phyloP scores from a whole-genome alignment of 1,140 invertebrate genomes.

The Aphidius gifuensis region DNA sequence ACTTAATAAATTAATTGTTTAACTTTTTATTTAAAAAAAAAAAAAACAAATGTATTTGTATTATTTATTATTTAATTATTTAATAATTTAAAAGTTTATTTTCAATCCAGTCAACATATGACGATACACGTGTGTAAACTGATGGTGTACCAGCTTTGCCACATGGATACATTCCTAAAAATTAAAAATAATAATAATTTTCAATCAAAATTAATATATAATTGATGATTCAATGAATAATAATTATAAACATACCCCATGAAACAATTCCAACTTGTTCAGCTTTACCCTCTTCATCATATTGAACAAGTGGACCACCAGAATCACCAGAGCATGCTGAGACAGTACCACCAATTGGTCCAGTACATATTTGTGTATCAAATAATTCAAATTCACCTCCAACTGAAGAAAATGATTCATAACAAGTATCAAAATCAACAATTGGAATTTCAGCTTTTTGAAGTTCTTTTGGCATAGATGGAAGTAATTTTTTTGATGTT shows the following conservation, averaged over 20 bases:
- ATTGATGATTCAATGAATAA: too few species aligned
- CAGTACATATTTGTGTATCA: slow-evolving; percentile 26
- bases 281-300: slow-evolving; percentile 25
- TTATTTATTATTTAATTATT: not conserved
- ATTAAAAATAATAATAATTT: too few species aligned
- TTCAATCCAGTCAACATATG: slow-evolving; percentile 42
- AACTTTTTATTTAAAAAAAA: too few species aligned
- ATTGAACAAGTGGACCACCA: slow-evolving; percentile 48
- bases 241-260: slow-evolving; percentile 36
- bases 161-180: slow-evolving; percentile 41
- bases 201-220: too few species aligned
- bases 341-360: slow-evolving; percentile 10
- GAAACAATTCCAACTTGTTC: slow-evolving; percentile 51
- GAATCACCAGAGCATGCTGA: slow-evolving; percentile 61
- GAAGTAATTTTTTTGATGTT: slow-evolving; percentile 20
- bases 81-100: slow-evolving; percentile 3
- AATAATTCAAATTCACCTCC: not conserved
- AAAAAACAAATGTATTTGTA: too few species aligned
- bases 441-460: slow-evolving; percentile 39
- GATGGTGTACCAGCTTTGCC: slow-evolving; percentile 37
- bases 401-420: not conserved
- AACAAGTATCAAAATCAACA: slow-evolving; percentile 22
- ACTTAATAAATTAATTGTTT: too few species aligned
- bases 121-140: slow-evolving; percentile 45
- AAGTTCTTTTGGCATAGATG: slow-evolving; percentile 29